Percentiles rank a stretch among this genome's conserved stretches.
phyloP scores from a whole-genome alignment of 2,888 invertebrate genomes.

The Chrysotoxum bicinctum region DNA sequence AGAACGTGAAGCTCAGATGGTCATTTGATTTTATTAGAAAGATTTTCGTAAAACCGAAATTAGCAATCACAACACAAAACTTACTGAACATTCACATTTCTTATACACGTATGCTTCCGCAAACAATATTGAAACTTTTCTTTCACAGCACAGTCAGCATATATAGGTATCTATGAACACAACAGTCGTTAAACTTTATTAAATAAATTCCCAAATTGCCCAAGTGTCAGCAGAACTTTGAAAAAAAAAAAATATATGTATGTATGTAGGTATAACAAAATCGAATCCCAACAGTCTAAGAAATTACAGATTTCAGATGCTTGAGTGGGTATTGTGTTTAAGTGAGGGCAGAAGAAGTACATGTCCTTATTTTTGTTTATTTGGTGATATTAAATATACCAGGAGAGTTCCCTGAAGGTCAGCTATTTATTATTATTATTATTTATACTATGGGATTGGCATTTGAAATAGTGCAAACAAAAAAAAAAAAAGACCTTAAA shows the following conservation, averaged over 20 bases:
- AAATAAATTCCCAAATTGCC: slow-evolving; percentile 56
- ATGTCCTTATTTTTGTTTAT: slow-evolving; percentile 16
- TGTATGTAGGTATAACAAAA: background rate
- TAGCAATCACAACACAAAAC: slow-evolving; percentile 17
- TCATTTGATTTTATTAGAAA: background rate
- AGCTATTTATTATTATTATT: slow-evolving; percentile 41
- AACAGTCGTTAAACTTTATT: slow-evolving; percentile 51
- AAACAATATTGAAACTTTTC: slow-evolving; percentile 23
- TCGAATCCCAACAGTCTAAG: slow-evolving; percentile 25
- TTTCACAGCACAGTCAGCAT: slow-evolving; percentile 24
- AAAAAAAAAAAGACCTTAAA: slow-evolving; percentile 1
- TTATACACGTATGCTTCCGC: slow-evolving; percentile 3
- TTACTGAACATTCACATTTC: background rate
- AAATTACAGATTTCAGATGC: slow-evolving; percentile 12
- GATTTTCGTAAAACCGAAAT: background rate
- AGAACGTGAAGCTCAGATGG: background rate
- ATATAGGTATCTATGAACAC: background rate
- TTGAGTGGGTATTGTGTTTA: slow-evolving; percentile 17
- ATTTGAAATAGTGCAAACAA: slow-evolving; percentile 23
- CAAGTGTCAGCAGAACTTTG: slow-evolving; percentile 48
- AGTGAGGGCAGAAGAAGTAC: slow-evolving; percentile 13
- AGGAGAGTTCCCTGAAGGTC: slow-evolving; percentile 46
- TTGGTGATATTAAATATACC: slow-evolving; percentile 42
- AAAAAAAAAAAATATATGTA: slow-evolving; percentile 26
- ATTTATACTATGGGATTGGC: slow-evolving; percentile 54